A percentile compares a stretch with the other conserved stretches of the same genome.
phyloP scores from a whole-genome alignment of 2,797 vertebrate species.

The Garrulus glandarius region DNA sequence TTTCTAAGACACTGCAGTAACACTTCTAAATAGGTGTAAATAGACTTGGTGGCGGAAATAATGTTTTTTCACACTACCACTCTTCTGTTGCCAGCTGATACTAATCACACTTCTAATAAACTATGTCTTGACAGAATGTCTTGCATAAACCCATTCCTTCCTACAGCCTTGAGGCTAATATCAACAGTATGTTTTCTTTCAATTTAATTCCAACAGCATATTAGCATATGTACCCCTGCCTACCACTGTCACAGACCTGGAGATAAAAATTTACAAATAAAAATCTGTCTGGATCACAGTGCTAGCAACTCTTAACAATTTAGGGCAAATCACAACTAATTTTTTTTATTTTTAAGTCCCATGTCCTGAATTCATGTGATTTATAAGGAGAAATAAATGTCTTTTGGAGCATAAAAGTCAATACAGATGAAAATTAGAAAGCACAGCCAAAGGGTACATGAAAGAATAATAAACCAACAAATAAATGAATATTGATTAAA shows the following conservation, averaged over 20 bases:
- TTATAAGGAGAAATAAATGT: background rate
- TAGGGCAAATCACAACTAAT: background rate
- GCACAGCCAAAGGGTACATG: background rate
- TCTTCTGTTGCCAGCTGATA: background rate
- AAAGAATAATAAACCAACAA: background rate
- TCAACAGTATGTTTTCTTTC: background rate
- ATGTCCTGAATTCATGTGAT: background rate
- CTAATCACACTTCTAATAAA: constrained; percentile 22
- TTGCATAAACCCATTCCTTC: background rate
- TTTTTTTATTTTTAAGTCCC: background rate
- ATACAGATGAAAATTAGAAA: background rate
- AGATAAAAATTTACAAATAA: background rate
- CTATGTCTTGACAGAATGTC: background rate
- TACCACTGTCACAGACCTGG: background rate
- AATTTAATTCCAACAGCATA: background rate
- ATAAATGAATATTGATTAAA: background rate
- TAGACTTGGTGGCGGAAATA: background rate
- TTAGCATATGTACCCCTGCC: background rate
- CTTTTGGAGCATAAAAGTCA: background rate
- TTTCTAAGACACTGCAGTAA: background rate
- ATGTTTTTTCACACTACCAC: background rate
- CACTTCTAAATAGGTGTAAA: constrained; percentile 8
- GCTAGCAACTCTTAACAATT: background rate
- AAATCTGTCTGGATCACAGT: background rate
- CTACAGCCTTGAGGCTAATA: background rate